These are phyloP conservation scores for Choristoneura rosaceana DNA, from an alignment of 2,888 invertebrate species.

Conservation along the genomic window DNA sequence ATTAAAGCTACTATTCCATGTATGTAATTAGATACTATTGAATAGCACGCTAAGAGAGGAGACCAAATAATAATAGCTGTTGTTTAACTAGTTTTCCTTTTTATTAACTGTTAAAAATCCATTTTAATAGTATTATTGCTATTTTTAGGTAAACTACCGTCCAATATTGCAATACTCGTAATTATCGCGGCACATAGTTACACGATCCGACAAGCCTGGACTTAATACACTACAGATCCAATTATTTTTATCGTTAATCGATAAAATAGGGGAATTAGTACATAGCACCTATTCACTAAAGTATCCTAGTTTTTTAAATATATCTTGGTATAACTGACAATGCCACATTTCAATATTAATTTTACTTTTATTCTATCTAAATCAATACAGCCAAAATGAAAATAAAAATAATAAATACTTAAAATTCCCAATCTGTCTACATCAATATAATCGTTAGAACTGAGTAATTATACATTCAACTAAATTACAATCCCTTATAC, in stretches of 20 bases:
- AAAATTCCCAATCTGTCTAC: slow-evolving; percentile 33
- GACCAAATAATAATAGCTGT: background rate
- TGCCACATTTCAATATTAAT: slow-evolving; percentile 22
- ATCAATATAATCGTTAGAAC: slow-evolving; percentile 34
- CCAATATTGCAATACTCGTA: background rate
- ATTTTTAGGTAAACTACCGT: background rate
- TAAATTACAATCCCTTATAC: slow-evolving; percentile 80
- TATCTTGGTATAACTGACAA: slow-evolving; percentile 20
- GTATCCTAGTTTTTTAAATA: slow-evolving; percentile 43
- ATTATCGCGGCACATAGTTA: background rate
- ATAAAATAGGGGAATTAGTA: slow-evolving; percentile 37
- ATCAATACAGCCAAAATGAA: slow-evolving; percentile 41
- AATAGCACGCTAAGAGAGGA: background rate
- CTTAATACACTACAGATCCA: background rate
- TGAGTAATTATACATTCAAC: slow-evolving; percentile 53
- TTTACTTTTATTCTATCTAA: slow-evolving; percentile 42
- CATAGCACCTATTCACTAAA: slow-evolving; percentile 47
- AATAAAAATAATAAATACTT: slow-evolving; percentile 45
- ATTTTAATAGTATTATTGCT: background rate
- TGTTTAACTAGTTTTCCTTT: background rate
- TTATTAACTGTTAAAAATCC: background rate
- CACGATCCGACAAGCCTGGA: background rate
- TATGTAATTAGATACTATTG: background rate
- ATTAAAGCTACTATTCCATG: slow-evolving; percentile 16
- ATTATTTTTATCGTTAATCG: slow-evolving; percentile 33